Base-by-base conservation (phyloP, 1,140 invertebrate species). In the Zophobas atratus region DNA sequence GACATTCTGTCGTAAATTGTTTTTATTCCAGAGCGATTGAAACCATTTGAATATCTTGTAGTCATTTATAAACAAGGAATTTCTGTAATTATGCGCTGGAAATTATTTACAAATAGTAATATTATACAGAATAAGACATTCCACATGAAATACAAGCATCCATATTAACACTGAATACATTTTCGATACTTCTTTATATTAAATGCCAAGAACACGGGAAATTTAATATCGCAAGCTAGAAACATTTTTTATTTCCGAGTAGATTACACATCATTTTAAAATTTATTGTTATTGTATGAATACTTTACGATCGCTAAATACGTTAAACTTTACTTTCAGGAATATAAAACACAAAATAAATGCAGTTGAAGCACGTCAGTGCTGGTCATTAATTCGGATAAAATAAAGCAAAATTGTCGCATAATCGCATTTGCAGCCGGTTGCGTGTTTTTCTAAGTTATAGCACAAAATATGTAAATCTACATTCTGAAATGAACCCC, bases 381-480 rank as follows among this genome's bases (percentile, higher is more conserved):
- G 39, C 20, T 20, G 20, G n/a, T 39, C 60, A 67, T 67, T 67
- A 67, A 43, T 67, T 60, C 43, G 60, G 60, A 43, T 67, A 67
- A 67, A 67, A 67, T 67, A 67, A 67, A 67, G 43, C 35, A 43
- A 67, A 67, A 67, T 67, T 67, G 60, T 67, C 60, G 60, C 60
- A 67, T 67, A 67, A 67, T 67, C 60, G 39, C 60, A 67, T 67
- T 67, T 67, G 38, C 38, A 67, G 60, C 43, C 38, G 60, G 41
- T 67, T 67, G 60, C 60, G 60, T 67, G 60, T 67, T 32, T 67
- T 67, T 67, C 60, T 32, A 43, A 67, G 39, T 39, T 33, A 39
- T 67, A 67, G 20, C 39, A 67, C 6, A 67, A 67, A 67, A 67
- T 67, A 67, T 67, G 60, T 43, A 67, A 67, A 67, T 67, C 39